Evolutionary conservation across 92 coral and sea anemone species (phyloP), one percentile per base, ranked within the genome.

Genomic region (Paragorgia papillata): DNA sequence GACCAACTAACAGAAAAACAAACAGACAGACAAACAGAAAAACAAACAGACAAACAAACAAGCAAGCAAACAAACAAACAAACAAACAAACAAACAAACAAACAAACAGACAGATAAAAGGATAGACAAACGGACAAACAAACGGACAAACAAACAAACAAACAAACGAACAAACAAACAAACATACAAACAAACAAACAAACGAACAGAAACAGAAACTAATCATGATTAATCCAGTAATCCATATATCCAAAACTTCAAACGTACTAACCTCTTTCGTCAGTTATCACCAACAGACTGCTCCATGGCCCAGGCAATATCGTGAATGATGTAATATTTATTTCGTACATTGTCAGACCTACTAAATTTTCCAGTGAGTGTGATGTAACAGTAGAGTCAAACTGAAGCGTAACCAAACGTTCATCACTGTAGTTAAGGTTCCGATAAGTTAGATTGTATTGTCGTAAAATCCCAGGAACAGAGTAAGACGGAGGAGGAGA

Each of bases 391-490:
- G 75, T 27, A 8, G 75, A 1, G 18, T 19, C 22, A 30, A 46
- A 46, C 14, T 24, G n/a, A 25, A 44, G 40, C 3, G 33, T 34
- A 21, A 20, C 25, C 2, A 46, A n/a, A 46, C 10, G 19, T n/a
- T 68, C 41, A 53, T 68, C 75, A 68, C 48, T 68, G 37, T 44
- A 68, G 59, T 68, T 68, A 18, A 68, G 59, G 31, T 68, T 68
- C 53, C 75, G 58, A 21, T 44, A 44, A 0, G 75, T 68, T 9
- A 68, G 37, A 30, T 68, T 68, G 10, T 68, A 68, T 30, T 44
- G 59, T 7, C 75, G 75, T 6, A 68, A 0, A 22, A 68, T 68
- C 35, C 75, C 75, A 15, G 75, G 75, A 18, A 49, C 41, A 13
- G 59, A 50, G 9, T 44, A n/a, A 0, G 40, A 25, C 24, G 34